These are phyloP conservation scores for Dryas iulia DNA, from an alignment of 1,140 invertebrate genomes.

Conservation along the genomic window DNA sequence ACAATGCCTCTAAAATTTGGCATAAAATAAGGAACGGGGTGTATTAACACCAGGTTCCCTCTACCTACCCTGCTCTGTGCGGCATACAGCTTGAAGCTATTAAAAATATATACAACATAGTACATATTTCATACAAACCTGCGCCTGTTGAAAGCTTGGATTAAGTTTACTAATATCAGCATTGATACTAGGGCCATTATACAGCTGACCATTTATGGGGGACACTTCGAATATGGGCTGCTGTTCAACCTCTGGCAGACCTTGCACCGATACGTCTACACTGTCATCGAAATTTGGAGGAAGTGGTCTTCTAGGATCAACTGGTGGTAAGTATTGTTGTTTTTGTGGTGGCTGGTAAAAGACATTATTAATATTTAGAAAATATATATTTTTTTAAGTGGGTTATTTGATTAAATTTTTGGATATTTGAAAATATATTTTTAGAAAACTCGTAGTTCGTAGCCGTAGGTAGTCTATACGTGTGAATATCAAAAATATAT, in stretches of 20 bases:
- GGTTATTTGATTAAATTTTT: no score
- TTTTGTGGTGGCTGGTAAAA: constrained; percentile 35
- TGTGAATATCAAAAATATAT: no score
- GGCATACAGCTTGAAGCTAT: no score
- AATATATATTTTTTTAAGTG: background rate
- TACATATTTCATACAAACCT: constrained; percentile 41
- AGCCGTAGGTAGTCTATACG: no score
- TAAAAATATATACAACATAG: no score
- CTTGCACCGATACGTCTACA: constrained; percentile 68
- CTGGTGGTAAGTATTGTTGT: constrained; percentile 56
- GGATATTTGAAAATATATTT: no score
- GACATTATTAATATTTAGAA: background rate
- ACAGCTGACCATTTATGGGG: constrained; percentile 64
- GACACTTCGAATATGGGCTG: constrained; percentile 61
- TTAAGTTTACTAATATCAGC: constrained; percentile 56
- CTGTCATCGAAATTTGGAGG: constrained; percentile 41
- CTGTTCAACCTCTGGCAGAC: constrained; percentile 57
- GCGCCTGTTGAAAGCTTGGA: constrained; percentile 51
- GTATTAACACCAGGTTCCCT: no score
- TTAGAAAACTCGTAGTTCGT: no score
- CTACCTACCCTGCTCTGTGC: no score
- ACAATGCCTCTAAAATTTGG: no score
- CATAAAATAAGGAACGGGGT: no score
- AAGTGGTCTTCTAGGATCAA: constrained; percentile 53
- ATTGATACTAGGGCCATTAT: constrained; percentile 55